Percentiles rank a stretch among this genome's conserved stretches.
phyloP scores from a whole-genome alignment of 1,140 invertebrate genomes.

The Pentalonia nigronervosa region DNA sequence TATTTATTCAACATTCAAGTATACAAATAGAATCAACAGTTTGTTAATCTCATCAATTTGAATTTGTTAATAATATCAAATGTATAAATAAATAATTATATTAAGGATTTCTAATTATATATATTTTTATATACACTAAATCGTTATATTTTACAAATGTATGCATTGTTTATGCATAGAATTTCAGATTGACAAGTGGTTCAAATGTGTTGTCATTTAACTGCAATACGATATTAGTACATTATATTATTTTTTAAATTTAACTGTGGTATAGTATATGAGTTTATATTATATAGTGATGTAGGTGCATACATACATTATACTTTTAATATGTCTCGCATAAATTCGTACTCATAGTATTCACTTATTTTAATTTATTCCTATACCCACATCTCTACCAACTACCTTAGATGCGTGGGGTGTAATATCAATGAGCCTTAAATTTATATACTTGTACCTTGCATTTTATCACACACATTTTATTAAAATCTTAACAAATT shows the following conservation, averaged over 20 bases:
- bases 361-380: background rate
- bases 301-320: too few species aligned
- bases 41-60: background rate
- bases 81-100: background rate
- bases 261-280: background rate
- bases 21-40: background rate
- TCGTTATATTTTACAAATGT: too few species aligned
- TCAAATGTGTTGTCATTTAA: background rate
- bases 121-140: too few species aligned
- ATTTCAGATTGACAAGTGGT: background rate
- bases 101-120: too few species aligned
- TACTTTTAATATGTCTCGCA: background rate
- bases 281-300: background rate
- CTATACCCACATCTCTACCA: background rate
- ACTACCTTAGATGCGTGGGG: background rate
- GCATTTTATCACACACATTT: background rate
- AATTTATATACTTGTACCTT: background rate
- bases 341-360: background rate
- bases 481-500: background rate
- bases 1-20: background rate
- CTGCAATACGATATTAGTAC: background rate
- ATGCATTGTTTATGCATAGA: background rate
- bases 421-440: background rate
- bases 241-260: background rate
- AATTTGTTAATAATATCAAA: background rate